Evolutionary conservation across 2,888 invertebrate species (phyloP).

Genomic region (Synergus itoensis): DNA sequence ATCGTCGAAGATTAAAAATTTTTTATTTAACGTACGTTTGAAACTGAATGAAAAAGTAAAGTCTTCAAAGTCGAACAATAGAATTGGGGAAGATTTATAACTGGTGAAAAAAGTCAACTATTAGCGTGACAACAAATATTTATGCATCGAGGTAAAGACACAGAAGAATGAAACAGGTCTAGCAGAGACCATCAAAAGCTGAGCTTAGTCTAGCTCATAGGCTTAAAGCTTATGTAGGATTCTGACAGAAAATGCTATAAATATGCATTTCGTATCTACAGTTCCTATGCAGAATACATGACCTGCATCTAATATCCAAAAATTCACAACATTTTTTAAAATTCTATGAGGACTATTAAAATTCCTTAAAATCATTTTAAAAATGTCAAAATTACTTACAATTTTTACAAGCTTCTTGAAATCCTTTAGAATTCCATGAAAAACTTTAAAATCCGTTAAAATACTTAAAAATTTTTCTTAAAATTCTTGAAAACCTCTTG

Average conservation of each 20-base stretch:
- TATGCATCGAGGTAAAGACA: background rate
- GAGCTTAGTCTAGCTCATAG: background rate
- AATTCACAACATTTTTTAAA: background rate
- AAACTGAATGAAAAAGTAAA: background rate
- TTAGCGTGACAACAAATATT: background rate
- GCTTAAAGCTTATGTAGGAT: background rate
- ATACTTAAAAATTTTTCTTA: no score
- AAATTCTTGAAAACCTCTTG: no score
- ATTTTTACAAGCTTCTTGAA: no score
- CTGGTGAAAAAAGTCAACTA: background rate
- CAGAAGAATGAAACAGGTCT: background rate
- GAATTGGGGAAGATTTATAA: background rate
- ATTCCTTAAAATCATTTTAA: no score
- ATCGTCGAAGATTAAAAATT: no score
- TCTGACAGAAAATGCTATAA: background rate
- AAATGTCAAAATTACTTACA: no score
- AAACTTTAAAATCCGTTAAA: no score
- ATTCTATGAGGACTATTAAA: no score
- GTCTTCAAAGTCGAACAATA: accelerated
- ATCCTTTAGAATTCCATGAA: no score
- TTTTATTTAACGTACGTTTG: no score
- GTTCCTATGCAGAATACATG: background rate
- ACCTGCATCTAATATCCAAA: background rate
- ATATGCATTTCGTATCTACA: background rate
- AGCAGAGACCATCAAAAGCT: background rate